These are phyloP conservation scores for Protaetia brevitarsis DNA, from an alignment of 1,140 invertebrate species.

Conservation along the genomic window DNA sequence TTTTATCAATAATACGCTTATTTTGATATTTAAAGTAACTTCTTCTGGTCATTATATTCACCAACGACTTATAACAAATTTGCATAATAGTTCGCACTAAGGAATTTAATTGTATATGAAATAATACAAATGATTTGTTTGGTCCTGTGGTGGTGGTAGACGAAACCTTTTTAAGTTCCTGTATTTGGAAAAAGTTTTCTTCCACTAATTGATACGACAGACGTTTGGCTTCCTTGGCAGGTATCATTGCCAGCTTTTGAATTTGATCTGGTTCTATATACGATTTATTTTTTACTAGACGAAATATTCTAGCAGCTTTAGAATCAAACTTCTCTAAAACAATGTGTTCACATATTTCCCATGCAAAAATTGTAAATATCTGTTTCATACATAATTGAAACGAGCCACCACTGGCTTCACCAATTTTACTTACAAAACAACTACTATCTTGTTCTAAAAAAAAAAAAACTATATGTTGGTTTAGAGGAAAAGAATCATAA, in stretches of 20 bases:
- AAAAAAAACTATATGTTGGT: slow-evolving; percentile 28
- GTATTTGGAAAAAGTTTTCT: slow-evolving; percentile 76
- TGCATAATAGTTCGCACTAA: slow-evolving; percentile 71
- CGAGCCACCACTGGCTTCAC: slow-evolving; percentile 75
- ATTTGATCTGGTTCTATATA: slow-evolving; percentile 86
- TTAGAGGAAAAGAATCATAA: too few relatives aligned
- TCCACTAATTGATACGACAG: slow-evolving; percentile 76
- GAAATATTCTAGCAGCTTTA: slow-evolving; percentile 82
- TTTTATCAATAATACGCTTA: slow-evolving; percentile 79
- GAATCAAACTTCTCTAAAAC: slow-evolving; percentile 80
- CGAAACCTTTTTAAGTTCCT: slow-evolving; percentile 59
- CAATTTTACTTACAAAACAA: slow-evolving; percentile 67
- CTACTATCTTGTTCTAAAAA: slow-evolving; percentile 68
- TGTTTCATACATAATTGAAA: slow-evolving; percentile 66
- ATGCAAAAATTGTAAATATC: slow-evolving; percentile 63
- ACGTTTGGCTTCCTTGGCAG: slow-evolving; percentile 82
- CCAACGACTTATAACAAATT: slow-evolving; percentile 72
- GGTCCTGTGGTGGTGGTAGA: slow-evolving; percentile 53
- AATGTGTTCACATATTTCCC: slow-evolving; percentile 68
- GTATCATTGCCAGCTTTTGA: slow-evolving; percentile 83
- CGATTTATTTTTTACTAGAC: slow-evolving; percentile 72
- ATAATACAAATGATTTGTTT: slow-evolving; percentile 71
- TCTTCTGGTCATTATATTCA: slow-evolving; percentile 64
- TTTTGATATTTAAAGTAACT: slow-evolving; percentile 62
- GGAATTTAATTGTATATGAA: slow-evolving; percentile 68